Evolutionary conservation across 2,113 vertebrate genomes (phyloP), one percentile per base, ranked within the genome.

Genomic region (Brachypodius melanocephalos): DNA sequence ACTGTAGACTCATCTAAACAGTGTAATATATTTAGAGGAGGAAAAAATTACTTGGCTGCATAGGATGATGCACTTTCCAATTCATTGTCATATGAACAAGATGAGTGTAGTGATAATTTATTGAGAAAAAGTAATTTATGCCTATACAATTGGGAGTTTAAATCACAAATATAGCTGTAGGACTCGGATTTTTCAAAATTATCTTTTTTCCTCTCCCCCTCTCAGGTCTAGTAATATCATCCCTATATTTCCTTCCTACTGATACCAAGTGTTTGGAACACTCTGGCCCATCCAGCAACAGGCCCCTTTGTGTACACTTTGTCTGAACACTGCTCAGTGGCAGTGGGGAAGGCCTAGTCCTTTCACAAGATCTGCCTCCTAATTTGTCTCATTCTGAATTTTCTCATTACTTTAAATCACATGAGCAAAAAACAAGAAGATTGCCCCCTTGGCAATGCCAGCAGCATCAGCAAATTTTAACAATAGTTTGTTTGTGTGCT

Each of bases 391-490:
- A 55, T 75, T 91, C 81, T 55, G 71, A 74, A 40, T 79, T 74
- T 92, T 90, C 83, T 91, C 83, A 88, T 94, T 95, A 66, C 91
- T 93, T 90, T 90, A 93, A 94, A 94, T 92, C 74, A 88, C 58
- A 95, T 31, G 67, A 93, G 74, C 67, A 93, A 95, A 90, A 79
- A 78, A 85, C 34, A 85, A 63, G 5, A 61, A 95, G 93, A 92
- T 91, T 91, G 73, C 46, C 52, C 74, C 78, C 81, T 72, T 74
- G 77, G 85, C 78, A 86, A 46, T 22, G 88, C 92, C 95, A 91
- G 91, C 72, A 94, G 85, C 95, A 91, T 93, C 93, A 93, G 95
- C 85, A 93, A 52, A 93, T 85, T 94, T 92, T 93, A 90, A 96
- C 96, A 97, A 84, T 73, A 84, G 82, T 93, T 95, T 93, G 87